Conservation (phyloP, 2,797 vertebrate genomes). For the Valencia hispanica region DNA sequence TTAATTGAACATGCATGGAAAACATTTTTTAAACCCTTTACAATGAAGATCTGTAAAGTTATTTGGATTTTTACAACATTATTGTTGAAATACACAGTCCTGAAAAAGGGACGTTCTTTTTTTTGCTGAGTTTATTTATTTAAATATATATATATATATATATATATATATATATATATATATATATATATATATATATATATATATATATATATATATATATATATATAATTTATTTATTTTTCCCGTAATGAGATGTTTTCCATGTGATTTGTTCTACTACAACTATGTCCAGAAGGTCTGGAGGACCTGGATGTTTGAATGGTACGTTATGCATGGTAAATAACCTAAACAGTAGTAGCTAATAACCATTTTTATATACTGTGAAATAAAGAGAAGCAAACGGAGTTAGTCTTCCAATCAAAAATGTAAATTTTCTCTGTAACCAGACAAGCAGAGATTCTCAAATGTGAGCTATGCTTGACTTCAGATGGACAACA, state of each 20-base stretch:
- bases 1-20: too few relatives aligned
- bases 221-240: too few relatives aligned
- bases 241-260: not conserved
- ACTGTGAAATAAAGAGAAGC: not conserved
- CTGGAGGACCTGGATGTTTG: not conserved
- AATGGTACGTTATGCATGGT: not conserved
- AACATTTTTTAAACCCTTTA: too few relatives aligned
- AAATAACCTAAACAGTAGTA: not conserved
- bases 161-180: too few relatives aligned
- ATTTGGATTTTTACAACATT: too few relatives aligned
- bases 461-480: conserved; percentile 11
- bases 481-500: not conserved
- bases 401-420: not conserved
- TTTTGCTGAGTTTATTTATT: too few relatives aligned
- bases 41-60: too few relatives aligned
- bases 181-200: too few relatives aligned
- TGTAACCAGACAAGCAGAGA: not conserved
- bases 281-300: not conserved
- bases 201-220: too few relatives aligned
- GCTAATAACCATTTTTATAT: not conserved
- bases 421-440: conserved; percentile 8
- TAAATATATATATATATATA: too few relatives aligned
- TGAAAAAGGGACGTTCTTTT: too few relatives aligned
- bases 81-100: too few relatives aligned
- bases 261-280: not conserved